These are phyloP conservation scores for Charaxes varanes DNA, from an alignment of 1,140 invertebrate genomes.

Conservation along the genomic window DNA sequence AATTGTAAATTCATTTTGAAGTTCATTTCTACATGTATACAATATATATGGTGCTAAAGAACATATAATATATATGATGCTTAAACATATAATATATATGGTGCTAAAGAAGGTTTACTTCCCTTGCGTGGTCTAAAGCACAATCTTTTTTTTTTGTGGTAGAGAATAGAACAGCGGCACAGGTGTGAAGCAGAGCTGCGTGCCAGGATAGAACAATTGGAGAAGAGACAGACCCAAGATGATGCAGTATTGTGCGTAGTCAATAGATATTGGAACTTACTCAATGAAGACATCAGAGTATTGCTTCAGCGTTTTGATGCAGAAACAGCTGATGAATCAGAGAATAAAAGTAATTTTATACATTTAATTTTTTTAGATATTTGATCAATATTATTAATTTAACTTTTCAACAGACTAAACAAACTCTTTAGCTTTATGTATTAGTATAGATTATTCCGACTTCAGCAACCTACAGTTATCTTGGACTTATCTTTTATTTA, in stretches of 20 bases:
- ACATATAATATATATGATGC: too few species aligned
- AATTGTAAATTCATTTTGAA: too few species aligned
- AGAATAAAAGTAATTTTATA: constrained; percentile 90
- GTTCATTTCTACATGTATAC: too few species aligned
- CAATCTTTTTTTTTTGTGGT: constrained; percentile 17
- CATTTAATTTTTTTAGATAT: constrained; percentile 2
- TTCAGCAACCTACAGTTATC: too few species aligned
- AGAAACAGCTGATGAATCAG: constrained; percentile 96
- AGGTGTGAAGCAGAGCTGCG: constrained; percentile 91
- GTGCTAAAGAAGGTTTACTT: neutral
- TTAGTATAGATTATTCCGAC: too few species aligned
- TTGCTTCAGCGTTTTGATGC: constrained; percentile 96
- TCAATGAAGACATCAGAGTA: constrained; percentile 97
- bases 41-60: too few species aligned
- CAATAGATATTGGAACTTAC: constrained; percentile 98
- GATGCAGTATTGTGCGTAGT: constrained; percentile 98
- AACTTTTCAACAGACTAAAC: too few species aligned
- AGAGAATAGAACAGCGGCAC: constrained; percentile 93
- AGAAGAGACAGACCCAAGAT: constrained; percentile 97
- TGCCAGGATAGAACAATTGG: constrained; percentile 95
- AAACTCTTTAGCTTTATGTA: too few species aligned
- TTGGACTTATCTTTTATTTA: too few species aligned
- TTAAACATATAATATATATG: too few species aligned
- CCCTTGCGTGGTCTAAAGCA: neutral
- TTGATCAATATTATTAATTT: neutral